Conservation (phyloP, 2,888 invertebrate species). For the Tachystola acroxantha region DNA sequence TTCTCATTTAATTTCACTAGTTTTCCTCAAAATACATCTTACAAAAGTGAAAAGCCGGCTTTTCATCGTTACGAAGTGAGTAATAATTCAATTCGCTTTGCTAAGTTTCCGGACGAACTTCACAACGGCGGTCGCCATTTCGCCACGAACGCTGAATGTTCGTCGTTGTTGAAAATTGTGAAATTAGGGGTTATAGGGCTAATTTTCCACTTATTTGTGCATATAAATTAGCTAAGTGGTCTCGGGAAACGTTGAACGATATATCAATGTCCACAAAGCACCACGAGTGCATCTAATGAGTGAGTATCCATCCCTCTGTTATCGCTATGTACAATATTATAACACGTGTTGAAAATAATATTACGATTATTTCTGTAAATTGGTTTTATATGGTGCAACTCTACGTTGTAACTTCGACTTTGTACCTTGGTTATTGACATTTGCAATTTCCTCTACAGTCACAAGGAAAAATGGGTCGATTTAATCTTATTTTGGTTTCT, state of each 20-base stretch:
- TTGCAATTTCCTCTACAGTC: conserved; percentile 20
- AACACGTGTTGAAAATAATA: conserved; percentile 53
- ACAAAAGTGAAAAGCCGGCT: conserved; percentile 37
- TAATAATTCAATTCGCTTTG: conserved; percentile 25
- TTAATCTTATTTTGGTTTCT: conserved; percentile 50
- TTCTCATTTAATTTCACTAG: conserved; percentile 27
- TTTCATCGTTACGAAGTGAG: conserved; percentile 47
- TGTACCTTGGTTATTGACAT: conserved; percentile 26
- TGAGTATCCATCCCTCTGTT: conserved; percentile 37
- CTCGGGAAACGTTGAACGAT: conserved; percentile 26
- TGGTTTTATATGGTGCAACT: conserved; percentile 34
- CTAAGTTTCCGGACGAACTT: conserved; percentile 42
- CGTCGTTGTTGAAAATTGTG: conserved; percentile 51
- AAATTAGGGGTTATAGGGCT: conserved; percentile 68
- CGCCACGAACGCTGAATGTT: conserved; percentile 68
- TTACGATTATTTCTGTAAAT: conserved; percentile 39
- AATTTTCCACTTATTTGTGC: conserved; percentile 49
- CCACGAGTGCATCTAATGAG: conserved; percentile 41
- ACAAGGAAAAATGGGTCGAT: conserved; percentile 30
- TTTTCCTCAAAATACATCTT: conserved; percentile 21
- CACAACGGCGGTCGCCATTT: conserved; percentile 68
- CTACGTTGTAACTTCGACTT: conserved; percentile 30
- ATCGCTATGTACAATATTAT: conserved; percentile 34
- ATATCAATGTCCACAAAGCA: conserved; percentile 31
- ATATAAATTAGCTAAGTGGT: conserved; percentile 34